Evolutionary conservation across 2,888 invertebrate species (phyloP), one percentile per base, ranked within the genome.

Genomic region (Andrena dorsata): DNA sequence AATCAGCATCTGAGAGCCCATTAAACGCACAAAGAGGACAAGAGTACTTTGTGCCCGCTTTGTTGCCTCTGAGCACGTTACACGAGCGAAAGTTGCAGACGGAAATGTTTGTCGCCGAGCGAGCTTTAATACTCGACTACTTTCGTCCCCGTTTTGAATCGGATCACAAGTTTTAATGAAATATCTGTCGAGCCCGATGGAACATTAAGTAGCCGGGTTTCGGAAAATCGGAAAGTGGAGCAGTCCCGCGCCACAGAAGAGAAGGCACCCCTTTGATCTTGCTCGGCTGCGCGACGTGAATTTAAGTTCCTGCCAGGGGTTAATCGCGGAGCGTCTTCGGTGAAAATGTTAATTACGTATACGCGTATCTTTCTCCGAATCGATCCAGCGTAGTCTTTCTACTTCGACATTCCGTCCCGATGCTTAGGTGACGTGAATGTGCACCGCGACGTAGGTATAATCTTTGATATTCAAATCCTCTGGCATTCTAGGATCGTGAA

Each of bases 101-200:
- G 58, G 70, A 47, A 71, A 76, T 68, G 69, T 74, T 47, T 70
- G 79, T 49, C 60, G 35, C 35, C 56, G 10, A 60, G 16, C 78
- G 30, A 41, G 26, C 13, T 66, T 72, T 61, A 60, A 64, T 56
- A 16, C 66, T 13, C 49, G 47, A 49, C 64, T 69, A 73, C 73
- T 80, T 81, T 64, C 65, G 69, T 30, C 2, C 63, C 41, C 30
- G 49, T 80, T 81, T 69, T 58, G 73, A 73, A 80, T 81, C 75
- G 75, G 70, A 72, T 75, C 41, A 70, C 61, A 80, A 80, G 80
- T 82, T 80, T 82, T 82, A 80, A 82, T 80, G 81, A 75, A 82
- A 80, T 82, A 82, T 75, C 80, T 51, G 77, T 32, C 51, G 28
- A 47, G 30, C 20, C 32, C 47, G 41, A 53, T 69, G 60, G 58